phyloP scores from a whole-genome alignment of 2,113 vertebrate genomes.

The Aldabrachelys gigantea region DNA sequence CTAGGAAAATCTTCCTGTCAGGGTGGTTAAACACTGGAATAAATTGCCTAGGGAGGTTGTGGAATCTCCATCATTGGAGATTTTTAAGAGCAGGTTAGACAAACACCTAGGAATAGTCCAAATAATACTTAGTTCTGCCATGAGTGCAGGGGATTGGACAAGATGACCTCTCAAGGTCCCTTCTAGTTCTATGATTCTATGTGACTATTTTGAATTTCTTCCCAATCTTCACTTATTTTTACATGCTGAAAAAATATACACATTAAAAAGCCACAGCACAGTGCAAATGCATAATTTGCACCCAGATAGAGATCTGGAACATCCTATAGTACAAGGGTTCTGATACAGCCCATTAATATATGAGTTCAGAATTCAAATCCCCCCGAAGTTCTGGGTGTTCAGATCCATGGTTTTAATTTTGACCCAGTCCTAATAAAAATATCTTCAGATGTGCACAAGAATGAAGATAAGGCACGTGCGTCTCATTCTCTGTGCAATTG shows the following conservation, averaged over 20 bases:
- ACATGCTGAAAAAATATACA: not conserved
- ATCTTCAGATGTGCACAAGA: not conserved
- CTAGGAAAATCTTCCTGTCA: too few relatives aligned
- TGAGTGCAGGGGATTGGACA: too few relatives aligned
- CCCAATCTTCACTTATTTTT: not conserved
- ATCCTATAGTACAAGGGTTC: not conserved
- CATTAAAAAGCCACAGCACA: not conserved
- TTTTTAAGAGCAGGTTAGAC: too few relatives aligned
- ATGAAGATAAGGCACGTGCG: not conserved
- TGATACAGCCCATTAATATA: too few relatives aligned
- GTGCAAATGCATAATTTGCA: not conserved
- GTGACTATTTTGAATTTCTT: not conserved
- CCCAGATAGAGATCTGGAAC: not conserved
- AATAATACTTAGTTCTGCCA: too few relatives aligned
- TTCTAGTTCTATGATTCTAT: not conserved
- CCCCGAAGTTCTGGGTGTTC: not conserved
- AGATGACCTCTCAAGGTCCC: too few relatives aligned
- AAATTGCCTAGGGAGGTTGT: too few relatives aligned
- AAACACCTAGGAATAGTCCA: too few relatives aligned
- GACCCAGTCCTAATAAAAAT: not conserved
- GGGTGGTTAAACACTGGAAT: too few relatives aligned
- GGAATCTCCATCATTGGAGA: too few relatives aligned
- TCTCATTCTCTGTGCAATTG: not conserved
- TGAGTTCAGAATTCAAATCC: not conserved
- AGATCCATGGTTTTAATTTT: not conserved